Base-by-base conservation (phyloP, 2,113 vertebrate genomes). In the Eulemur macaco region DNA sequence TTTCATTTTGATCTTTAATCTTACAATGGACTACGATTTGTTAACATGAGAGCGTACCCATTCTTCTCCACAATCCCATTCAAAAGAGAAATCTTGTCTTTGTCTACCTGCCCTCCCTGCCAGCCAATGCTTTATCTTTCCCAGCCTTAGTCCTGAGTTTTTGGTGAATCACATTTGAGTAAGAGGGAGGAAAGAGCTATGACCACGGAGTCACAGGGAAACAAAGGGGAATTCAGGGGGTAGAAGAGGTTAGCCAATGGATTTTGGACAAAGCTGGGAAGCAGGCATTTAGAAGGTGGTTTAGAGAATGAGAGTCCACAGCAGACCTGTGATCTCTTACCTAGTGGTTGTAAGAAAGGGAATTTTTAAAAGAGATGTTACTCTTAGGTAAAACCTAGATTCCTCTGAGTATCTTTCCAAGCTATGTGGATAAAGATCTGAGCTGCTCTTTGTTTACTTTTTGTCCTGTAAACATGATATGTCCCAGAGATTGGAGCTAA, bases 21-120 rank as follows among this genome's bases (percentile, higher is more conserved):
- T 8, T 69, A 17, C 45, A 66, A 52, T 64, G 68, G 31, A 71
- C 4, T 21, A 50, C 23, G 5, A 76, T 21, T 34, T 89, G 31
- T 77, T 71, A 60, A 25, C 5, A 3, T 8, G 6, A 7, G 15
- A 17, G 0, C 1, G 0, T 50, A 1, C 13, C 71, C 66, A 8
- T 37, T 84, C 21, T 69, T 47, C 23, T 52, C 58, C 39, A 39
- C 8, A 25, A 9, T 31, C 71, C 37, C 14, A 25, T 31, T 68
- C 27, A 29, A 60, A 71, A 81, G 47, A n/a, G 37, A 64, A 64
- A 58, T 58, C 20, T 11, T 39, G 8, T 18, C 29, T 90, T 66
- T 82, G 14, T 18, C 31, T 8, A 14, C 17, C 6, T n/a, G 3
- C 6, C 68, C 13, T 14, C 39, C 68, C 12, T 25, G 6, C 4